Evolutionary conservation across 1,140 invertebrate genomes (phyloP), one percentile per base, ranked within the genome.

Genomic region (Drosophila pseudoobscura): DNA sequence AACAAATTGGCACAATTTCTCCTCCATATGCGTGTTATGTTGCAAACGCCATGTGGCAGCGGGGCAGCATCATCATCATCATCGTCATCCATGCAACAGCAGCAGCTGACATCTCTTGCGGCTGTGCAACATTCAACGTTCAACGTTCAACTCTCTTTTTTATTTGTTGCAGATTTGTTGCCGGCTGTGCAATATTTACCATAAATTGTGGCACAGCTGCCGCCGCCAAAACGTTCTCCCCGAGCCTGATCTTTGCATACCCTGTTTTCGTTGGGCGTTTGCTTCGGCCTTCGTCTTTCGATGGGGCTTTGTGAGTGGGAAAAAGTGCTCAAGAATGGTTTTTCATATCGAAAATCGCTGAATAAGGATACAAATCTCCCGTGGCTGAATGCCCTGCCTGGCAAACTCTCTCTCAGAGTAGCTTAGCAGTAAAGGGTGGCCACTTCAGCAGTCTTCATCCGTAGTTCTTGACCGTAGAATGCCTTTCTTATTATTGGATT

Each of bases 1-100:
- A 87, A 69, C 83, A 87, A 87, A 87, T 87, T 87, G 82, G 78
- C 83, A 88, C 82, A 87, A 87, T 87, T 87, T 87, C 82, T 88
- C 82, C 78, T 58, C 47, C 71, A 80, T 70, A 70, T 66, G 80
- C 71, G 82, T 84, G 66, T 85, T 85, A 66, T 80, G 73, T 85
- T 85, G 73, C 80, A 85, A 66, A 75, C 64, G 72, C 82, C 73
- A 76, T 84, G 68, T 77, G 82, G 62, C 56, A 43, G 20, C 29
- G 57, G 20, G 24, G 45, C 75, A 54, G 9, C 58, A 58, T 43
- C 56, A 47, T 8, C 49, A 35, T 47, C 50, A 49, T 35, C 63
- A 58, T 15, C 76, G 46, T 20, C 61, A 54, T 46, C 43, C 11
- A 46, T 35, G 60, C 31, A 71, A 17, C 66, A 82, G 24, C 24